A percentile compares a stretch with the other conserved stretches of the same genome.
Conservation (phyloP, 2,113 vertebrate species). For the Pseudorhombus dupliciocellatus region DNA sequence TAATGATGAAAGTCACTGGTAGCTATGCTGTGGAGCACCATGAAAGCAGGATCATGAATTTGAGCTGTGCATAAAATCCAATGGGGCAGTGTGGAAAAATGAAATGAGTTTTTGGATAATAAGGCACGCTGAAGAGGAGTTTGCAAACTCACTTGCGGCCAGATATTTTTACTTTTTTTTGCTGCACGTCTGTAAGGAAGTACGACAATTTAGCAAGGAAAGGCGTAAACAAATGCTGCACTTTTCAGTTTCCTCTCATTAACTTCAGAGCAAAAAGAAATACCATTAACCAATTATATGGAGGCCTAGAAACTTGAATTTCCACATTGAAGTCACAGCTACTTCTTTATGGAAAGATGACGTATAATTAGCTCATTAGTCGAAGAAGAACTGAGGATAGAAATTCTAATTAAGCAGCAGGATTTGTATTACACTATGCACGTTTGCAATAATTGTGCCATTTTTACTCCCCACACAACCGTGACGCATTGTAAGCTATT, state of each 20-base stretch:
- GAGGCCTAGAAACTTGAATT: neutral
- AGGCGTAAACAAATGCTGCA: neutral
- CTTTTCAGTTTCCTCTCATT: neutral
- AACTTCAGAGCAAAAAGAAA: neutral
- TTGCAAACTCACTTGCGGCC: neutral
- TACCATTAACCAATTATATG: neutral
- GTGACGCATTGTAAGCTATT: neutral
- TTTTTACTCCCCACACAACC: neutral
- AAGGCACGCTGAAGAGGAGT: neutral
- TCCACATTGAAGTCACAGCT: neutral
- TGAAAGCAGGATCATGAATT: conserved; percentile 15
- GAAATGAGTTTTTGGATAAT: neutral
- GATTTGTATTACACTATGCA: neutral
- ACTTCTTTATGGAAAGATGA: neutral
- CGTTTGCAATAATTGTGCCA: neutral
- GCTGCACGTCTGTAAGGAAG: conserved; percentile 3
- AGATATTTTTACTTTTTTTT: conserved; percentile 4
- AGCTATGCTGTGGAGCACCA: conserved; percentile 17
- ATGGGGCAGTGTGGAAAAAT: neutral
- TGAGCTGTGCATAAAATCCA: neutral
- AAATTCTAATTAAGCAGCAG: neutral
- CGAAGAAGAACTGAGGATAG: neutral
- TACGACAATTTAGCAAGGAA: neutral
- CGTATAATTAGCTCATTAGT: neutral
- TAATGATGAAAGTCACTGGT: conserved; percentile 29